Evolutionary conservation across 2,888 invertebrate genomes (phyloP), one percentile per base, ranked within the genome.

Genomic region (Microdon myrmicae): DNA sequence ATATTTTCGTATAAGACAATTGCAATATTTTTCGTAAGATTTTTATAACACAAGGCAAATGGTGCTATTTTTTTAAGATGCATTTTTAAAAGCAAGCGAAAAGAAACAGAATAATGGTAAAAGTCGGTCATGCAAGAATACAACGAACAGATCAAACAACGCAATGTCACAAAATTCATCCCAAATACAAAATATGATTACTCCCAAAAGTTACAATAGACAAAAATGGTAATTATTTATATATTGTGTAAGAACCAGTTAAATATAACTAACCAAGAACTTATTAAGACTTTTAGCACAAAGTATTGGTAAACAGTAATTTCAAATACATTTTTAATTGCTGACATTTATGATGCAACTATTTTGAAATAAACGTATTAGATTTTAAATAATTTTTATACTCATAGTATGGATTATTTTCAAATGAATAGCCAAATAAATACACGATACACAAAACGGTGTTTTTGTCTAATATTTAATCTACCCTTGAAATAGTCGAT

Each of bases 301-400:
- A 16, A 17, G 3, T 31, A 16, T 31, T 32, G 12, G 32, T 13
- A 29, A 28, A 28, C 4, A 4, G 1, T 20, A 20, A 34, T 20
- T 20, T 20, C 12, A 28, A 8, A 22, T 14, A 43, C 13, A 13
- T 43, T 34, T 51, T 13, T 23, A 6, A 39, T 31, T n/a, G n/a
- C 9, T 10, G 14, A 10, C 31, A 32, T 10, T 16, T 8, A 37
- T 2, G 17, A 25, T 7, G 13, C 19, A 23, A 25, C 25, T 28
- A n/a, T 51, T 58, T 58, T 51, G 17, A 58, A 32, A 37, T 19
- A 56, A 32, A 32, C 44, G 32, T 56, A 43, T 37, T 43, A 28
- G 4, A 31, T 10, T 38, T 58, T 53, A 44, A 38, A 22, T 19
- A 58, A 58, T 25, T 39, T 51, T 58, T 58, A 58, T 58, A 58